Evolutionary conservation across 1,140 invertebrate species (phyloP).

Genomic region (Cheumatopsyche charites): DNA sequence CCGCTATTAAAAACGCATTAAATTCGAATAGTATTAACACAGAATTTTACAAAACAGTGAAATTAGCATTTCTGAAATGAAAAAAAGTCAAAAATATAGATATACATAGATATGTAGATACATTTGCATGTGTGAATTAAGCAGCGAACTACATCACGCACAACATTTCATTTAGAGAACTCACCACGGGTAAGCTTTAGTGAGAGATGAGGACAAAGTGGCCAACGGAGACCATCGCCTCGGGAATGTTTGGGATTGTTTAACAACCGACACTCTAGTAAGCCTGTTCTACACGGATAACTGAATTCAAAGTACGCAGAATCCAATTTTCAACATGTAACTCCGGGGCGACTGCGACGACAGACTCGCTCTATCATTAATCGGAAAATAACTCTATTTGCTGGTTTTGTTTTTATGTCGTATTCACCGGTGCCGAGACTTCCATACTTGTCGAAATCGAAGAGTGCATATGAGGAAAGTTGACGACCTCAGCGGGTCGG

Average conservation of each 20-base stretch:
- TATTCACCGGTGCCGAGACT: background rate
- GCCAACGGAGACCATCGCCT: slow-evolving; percentile 11
- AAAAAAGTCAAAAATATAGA: too few relatives aligned
- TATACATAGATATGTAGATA: background rate
- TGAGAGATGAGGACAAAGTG: background rate
- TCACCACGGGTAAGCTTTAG: background rate
- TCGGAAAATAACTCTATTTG: slow-evolving; percentile 33
- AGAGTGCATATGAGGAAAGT: background rate
- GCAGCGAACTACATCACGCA: background rate
- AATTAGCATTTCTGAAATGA: too few relatives aligned
- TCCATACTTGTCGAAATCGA: slow-evolving; percentile 9
- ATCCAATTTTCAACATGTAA: too few relatives aligned
- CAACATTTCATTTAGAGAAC: background rate
- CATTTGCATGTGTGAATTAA: background rate
- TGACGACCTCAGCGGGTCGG: slow-evolving; percentile 1
- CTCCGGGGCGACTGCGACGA: too few relatives aligned
- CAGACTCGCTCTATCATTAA: background rate
- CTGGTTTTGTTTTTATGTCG: background rate
- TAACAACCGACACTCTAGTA: background rate
- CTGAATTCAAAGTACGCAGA: too few relatives aligned
- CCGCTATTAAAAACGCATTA: too few relatives aligned
- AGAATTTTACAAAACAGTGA: too few relatives aligned
- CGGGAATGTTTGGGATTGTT: background rate
- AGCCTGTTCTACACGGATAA: background rate
- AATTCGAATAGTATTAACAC: too few relatives aligned